These are phyloP conservation scores for Uropsilus gracilis DNA, from an alignment of 2,113 vertebrate genomes.

Conservation along the genomic window DNA sequence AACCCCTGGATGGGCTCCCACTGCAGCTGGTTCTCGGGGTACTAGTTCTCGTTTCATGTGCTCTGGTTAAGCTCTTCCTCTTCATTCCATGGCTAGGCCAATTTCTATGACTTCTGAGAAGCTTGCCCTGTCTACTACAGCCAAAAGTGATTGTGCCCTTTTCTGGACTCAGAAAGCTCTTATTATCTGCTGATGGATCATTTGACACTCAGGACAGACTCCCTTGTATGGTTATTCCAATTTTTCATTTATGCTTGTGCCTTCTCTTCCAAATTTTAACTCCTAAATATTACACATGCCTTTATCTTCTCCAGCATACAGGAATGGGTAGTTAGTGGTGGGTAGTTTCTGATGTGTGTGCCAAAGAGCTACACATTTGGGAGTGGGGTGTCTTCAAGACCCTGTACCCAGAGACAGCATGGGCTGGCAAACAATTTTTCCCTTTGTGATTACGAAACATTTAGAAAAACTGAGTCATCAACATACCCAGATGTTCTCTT, in stretches of 20 bases:
- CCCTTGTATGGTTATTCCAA: neutral
- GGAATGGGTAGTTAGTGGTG: neutral
- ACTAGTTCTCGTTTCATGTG: neutral
- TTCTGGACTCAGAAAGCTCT: constrained; percentile 47
- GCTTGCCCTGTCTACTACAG: neutral
- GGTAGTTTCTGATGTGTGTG: too few species aligned
- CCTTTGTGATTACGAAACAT: neutral
- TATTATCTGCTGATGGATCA: neutral
- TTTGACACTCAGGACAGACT: neutral
- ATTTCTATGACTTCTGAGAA: constrained; percentile 21
- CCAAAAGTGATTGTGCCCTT: neutral
- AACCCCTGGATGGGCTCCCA: neutral
- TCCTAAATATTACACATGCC: neutral
- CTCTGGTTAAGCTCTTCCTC: neutral
- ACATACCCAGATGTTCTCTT: constrained; percentile 57
- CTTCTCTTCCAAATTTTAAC: neutral
- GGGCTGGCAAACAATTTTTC: neutral
- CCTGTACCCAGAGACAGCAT: neutral
- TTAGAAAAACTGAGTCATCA: constrained; percentile 50
- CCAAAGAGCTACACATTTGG: neutral
- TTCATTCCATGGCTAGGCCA: neutral
- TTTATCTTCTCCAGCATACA: neutral
- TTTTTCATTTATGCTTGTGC: neutral
- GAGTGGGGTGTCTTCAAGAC: neutral
- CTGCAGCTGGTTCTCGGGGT: neutral